Base-by-base conservation (phyloP, 2,113 vertebrate genomes). In the Eolophus roseicapilla region DNA sequence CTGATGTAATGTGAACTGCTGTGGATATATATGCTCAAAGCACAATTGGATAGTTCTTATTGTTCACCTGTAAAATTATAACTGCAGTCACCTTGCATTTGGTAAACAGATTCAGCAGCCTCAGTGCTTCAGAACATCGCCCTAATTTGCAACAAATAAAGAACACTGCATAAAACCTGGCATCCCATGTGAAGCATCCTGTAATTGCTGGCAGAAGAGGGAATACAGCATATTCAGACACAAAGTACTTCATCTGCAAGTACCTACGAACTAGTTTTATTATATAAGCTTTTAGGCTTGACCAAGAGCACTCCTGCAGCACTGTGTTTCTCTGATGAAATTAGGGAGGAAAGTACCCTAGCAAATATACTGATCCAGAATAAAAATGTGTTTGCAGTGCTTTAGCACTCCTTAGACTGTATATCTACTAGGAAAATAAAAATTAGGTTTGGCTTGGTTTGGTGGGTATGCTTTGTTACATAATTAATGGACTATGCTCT, bases 1-100 rank as follows among this genome's bases (percentile, higher is more conserved):
- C 85, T 88, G 85, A 49, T 74, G 59, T 60, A 92, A 94, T 93
- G 83, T 81, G 69, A 59, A 86, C 82, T 86, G 55, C 92, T 90
- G 82, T 55, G 74, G 82, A 77, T 86, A 44, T 79, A 49, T 86
- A 71, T 11, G 46, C 43, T 70, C 53, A 67, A 85, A 73, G 19
- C 5, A 43, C 78, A 39, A 33, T 28, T 88, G 68, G 43, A 21
- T 82, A 46, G 14, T 79, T 97, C 69, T 67, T 49, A 50, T 50
- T 71, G 10, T 60, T 94, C 57, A 65, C 90, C 92, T 84, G 28
- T 55, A 71, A 95, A 92, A 90, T 73, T 28, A 33, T 85, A 89
- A 63, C 46, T 27, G 19, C 71, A 35, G 49, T 85, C 86, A 84
- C 59, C 64, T 93, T 92, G 79, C 92, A 83, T 83, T 81, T 78